phyloP scores from a whole-genome alignment of 2,888 invertebrate genomes.

The Pilophorus perplexus region DNA sequence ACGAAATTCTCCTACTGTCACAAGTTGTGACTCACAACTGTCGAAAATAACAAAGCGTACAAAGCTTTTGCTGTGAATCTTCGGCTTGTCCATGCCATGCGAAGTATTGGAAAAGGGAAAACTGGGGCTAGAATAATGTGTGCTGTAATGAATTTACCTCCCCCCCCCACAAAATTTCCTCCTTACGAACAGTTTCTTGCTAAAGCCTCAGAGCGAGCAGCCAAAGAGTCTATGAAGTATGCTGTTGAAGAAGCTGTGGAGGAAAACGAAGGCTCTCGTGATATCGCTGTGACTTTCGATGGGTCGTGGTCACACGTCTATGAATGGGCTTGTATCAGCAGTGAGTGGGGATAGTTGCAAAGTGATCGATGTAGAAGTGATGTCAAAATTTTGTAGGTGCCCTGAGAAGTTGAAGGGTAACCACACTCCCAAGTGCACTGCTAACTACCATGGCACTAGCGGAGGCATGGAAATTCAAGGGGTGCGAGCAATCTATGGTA shows the following conservation, averaged over 20 bases:
- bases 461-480: constrained; percentile 6
- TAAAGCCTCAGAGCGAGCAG: no score
- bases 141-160: no score
- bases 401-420: neutral
- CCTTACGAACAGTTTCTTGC: no score
- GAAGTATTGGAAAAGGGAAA: no score
- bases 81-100: no score
- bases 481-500: neutral
- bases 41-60: no score
- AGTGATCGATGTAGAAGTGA: constrained; percentile 13
- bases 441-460: constrained; percentile 5
- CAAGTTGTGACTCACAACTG: no score
- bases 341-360: constrained; percentile 8
- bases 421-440: neutral
- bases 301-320: constrained; percentile 2
- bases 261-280: neutral
- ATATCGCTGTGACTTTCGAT: constrained; percentile 3
- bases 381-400: constrained; percentile 17
- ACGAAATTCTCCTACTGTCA: no score
- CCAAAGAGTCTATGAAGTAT: neutral
- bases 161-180: no score
- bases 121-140: no score
- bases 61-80: no score
- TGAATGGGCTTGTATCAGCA: constrained; percentile 9
- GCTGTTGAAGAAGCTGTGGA: no score